phyloP scores from a whole-genome alignment of 2,888 invertebrate species.

The Tipula lateralis region DNA sequence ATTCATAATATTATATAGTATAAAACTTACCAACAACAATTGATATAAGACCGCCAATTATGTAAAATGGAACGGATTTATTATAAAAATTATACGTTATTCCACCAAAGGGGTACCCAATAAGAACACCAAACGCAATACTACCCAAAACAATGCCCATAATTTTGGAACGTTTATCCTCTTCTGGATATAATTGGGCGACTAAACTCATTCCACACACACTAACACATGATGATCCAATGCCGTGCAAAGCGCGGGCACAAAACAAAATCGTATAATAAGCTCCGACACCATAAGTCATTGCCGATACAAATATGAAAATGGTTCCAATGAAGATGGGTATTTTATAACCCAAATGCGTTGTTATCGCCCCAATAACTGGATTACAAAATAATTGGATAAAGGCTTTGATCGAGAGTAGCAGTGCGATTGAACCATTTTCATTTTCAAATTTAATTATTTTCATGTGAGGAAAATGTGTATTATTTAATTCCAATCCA shows the following conservation, averaged over 20 bases:
- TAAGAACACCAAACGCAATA: slow-evolving; percentile 71
- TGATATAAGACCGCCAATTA: slow-evolving; percentile 58
- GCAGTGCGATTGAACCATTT: slow-evolving; percentile 62
- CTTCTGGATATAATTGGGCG: slow-evolving; percentile 53
- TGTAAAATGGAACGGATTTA: slow-evolving; percentile 67
- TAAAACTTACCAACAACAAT: slow-evolving; percentile 50
- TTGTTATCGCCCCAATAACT: slow-evolving; percentile 64
- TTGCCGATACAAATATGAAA: slow-evolving; percentile 60
- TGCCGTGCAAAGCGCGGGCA: slow-evolving; percentile 72
- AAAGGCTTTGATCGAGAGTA: slow-evolving; percentile 72
- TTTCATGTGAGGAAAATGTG: background rate
- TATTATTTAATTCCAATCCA: slow-evolving; percentile 31
- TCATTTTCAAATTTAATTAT: slow-evolving; percentile 50
- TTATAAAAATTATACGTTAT: slow-evolving; percentile 71
- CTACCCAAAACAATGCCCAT: slow-evolving; percentile 80
- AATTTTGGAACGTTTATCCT: slow-evolving; percentile 54
- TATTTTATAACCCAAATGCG: slow-evolving; percentile 60
- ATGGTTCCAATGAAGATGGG: slow-evolving; percentile 66
- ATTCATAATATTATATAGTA: background rate
- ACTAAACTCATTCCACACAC: slow-evolving; percentile 78
- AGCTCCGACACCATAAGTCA: slow-evolving; percentile 72
- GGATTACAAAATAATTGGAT: slow-evolving; percentile 75
- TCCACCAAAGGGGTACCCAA: slow-evolving; percentile 78
- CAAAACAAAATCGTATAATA: slow-evolving; percentile 63
- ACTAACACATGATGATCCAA: slow-evolving; percentile 73